Evolutionary conservation across 37 sponge, comb jelly and placozoan genomes (phyloP).

Genomic region (Axinella damicornis): DNA sequence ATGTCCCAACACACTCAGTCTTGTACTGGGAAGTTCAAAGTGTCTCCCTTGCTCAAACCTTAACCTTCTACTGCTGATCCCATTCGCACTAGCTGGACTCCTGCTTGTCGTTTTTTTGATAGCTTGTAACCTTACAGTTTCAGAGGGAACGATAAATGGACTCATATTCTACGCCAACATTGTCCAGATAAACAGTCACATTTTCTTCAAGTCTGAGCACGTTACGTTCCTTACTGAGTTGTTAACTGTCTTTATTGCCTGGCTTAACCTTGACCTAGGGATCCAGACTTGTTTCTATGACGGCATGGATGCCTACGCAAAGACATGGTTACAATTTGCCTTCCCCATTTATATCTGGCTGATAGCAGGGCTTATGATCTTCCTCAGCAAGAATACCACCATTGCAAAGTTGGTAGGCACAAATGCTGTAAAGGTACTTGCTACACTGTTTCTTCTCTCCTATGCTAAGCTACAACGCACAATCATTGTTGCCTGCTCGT

Average conservation of each 20-base stretch:
- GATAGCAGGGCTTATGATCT: not conserved
- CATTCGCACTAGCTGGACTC: slow-evolving; percentile 4
- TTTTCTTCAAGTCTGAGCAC: not conserved
- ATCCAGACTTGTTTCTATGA: slow-evolving; percentile 32
- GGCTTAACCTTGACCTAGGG: not conserved
- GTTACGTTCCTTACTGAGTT: too few relatives aligned
- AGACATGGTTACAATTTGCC: slow-evolving; percentile 29
- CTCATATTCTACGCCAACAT: slow-evolving; percentile 4
- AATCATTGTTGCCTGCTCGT: too few relatives aligned
- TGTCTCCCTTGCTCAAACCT: not conserved
- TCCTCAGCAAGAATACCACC: too few relatives aligned
- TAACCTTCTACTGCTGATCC: not conserved
- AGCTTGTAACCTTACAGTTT: not conserved
- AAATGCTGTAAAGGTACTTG: too few relatives aligned
- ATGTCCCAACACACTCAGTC: not conserved
- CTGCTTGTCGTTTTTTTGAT: not conserved
- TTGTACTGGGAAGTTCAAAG: slow-evolving; percentile 1
- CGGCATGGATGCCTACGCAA: slow-evolving; percentile 14
- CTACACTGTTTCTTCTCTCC: too few relatives aligned
- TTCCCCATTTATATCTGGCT: slow-evolving; percentile 10
- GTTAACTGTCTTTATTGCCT: not conserved
- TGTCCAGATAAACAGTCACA: not conserved
- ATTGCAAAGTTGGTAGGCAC: too few relatives aligned
- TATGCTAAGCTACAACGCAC: too few relatives aligned
- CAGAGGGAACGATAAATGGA: not conserved